Conservation (phyloP, 1,140 invertebrate genomes). For the Anastrepha ludens region DNA sequence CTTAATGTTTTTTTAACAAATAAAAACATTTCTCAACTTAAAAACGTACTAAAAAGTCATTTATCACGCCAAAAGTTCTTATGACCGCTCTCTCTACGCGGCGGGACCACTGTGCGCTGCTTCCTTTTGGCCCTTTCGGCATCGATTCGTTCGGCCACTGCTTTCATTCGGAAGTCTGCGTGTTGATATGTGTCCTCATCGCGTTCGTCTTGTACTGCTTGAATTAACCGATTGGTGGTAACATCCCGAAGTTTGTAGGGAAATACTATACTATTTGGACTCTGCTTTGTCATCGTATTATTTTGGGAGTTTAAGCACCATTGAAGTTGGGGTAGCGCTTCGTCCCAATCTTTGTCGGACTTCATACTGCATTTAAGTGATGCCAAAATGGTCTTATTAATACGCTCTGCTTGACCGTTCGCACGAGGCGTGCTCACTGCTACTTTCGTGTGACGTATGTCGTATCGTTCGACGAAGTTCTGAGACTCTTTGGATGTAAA, state of each 20-base stretch:
- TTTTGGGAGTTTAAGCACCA: slow-evolving; percentile 49
- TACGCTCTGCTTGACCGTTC: slow-evolving; percentile 62
- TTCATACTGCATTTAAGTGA: not conserved
- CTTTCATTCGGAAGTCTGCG: not conserved
- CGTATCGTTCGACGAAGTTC: slow-evolving; percentile 60
- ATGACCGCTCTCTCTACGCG: too few relatives aligned
- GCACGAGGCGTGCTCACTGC: slow-evolving; percentile 65
- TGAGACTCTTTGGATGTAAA: slow-evolving; percentile 65
- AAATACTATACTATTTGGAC: slow-evolving; percentile 6
- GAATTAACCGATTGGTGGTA: not conserved
- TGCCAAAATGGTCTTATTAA: slow-evolving; percentile 56
- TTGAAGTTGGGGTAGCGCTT: slow-evolving; percentile 7
- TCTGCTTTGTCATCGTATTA: slow-evolving; percentile 19
- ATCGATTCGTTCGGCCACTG: not conserved
- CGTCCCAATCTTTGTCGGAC: not conserved
- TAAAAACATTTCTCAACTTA: too few relatives aligned
- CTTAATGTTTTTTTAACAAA: too few relatives aligned
- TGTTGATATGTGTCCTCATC: not conserved
- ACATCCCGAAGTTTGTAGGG: not conserved
- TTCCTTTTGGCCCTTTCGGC: not conserved
- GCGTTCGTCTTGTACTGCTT: not conserved
- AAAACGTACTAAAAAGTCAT: too few relatives aligned
- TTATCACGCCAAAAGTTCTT: too few relatives aligned
- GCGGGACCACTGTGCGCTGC: too few relatives aligned
- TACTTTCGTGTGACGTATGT: slow-evolving; percentile 65